Conservation (phyloP, 2,113 vertebrate genomes). For the Neoarius graeffei region DNA sequence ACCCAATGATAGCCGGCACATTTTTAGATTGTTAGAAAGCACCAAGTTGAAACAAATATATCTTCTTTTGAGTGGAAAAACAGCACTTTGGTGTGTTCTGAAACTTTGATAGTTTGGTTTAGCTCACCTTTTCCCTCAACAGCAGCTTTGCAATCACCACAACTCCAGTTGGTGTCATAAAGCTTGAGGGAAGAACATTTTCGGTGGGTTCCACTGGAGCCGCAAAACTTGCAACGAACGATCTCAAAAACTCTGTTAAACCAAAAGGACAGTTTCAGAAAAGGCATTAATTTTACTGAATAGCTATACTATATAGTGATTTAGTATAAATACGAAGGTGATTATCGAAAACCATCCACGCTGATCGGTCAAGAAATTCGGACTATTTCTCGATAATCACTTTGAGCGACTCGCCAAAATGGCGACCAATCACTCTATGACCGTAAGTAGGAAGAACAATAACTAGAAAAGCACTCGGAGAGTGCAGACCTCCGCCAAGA, state of each 20-base stretch:
- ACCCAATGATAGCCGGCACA: neutral
- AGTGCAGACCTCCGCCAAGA: too few relatives aligned
- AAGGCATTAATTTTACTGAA: neutral
- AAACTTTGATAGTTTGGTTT: neutral
- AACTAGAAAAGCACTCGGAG: too few relatives aligned
- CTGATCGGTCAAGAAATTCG: too few relatives aligned
- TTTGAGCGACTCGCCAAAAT: too few relatives aligned
- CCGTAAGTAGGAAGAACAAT: too few relatives aligned
- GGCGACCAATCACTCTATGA: too few relatives aligned
- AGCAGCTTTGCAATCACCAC: constrained; percentile 81
- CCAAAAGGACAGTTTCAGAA: neutral
- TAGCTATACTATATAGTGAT: neutral
- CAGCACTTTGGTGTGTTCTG: neutral
- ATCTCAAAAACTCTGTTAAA: constrained; percentile 85
- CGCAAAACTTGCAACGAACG: constrained; percentile 86
- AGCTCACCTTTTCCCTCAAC: constrained; percentile 79
- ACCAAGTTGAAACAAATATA: too few relatives aligned
- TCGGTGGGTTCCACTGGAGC: constrained; percentile 90
- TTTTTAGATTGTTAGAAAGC: neutral
- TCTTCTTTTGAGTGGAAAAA: neutral
- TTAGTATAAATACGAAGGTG: too few relatives aligned
- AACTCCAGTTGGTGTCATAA: constrained; percentile 84
- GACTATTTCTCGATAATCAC: too few relatives aligned
- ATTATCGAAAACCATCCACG: too few relatives aligned
- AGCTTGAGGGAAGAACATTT: constrained; percentile 81